These are phyloP conservation scores for Mesorhabditis spiculigera DNA, from an alignment of 2,888 invertebrate species.

Conservation along the genomic window DNA sequence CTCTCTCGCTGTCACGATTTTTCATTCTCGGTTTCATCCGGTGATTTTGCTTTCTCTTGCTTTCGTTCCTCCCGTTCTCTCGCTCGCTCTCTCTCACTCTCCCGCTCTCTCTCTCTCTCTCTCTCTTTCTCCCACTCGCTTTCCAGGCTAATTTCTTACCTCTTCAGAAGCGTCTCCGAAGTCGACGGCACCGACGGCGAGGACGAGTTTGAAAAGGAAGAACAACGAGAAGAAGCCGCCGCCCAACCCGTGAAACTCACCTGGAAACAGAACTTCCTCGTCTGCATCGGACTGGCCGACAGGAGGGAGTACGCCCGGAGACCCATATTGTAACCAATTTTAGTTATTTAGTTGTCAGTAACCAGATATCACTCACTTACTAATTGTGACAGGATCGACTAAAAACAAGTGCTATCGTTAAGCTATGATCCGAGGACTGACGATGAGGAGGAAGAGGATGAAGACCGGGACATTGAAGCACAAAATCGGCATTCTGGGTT, in stretches of 20 bases:
- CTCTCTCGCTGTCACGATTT: too few species aligned
- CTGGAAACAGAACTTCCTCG: slow-evolving; percentile 39
- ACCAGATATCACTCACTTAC: neutral
- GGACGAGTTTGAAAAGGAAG: slow-evolving; percentile 30
- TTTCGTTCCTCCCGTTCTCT: too few species aligned
- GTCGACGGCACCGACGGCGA: slow-evolving; percentile 38
- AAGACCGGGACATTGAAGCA: neutral
- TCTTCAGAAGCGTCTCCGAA: slow-evolving; percentile 34
- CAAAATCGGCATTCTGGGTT: neutral
- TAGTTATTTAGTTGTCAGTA: neutral
- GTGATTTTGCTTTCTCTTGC: too few species aligned
- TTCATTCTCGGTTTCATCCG: too few species aligned
- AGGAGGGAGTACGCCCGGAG: slow-evolving; percentile 26
- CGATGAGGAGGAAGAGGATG: slow-evolving; percentile 17
- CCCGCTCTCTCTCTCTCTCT: too few species aligned
- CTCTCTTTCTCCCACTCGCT: too few species aligned
- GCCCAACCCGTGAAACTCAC: slow-evolving; percentile 29
- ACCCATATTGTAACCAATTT: slow-evolving; percentile 7
- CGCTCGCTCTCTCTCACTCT: too few species aligned
- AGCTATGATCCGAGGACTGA: slow-evolving; percentile 13
- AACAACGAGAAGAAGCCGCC: slow-evolving; percentile 16
- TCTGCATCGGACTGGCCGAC: slow-evolving; percentile 52
- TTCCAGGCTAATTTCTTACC: neutral
- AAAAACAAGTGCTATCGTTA: too few species aligned
- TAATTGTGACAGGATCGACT: too few species aligned